Evolutionary conservation across 2,888 invertebrate genomes (phyloP).

Genomic region (Pyrrhia umbra): DNA sequence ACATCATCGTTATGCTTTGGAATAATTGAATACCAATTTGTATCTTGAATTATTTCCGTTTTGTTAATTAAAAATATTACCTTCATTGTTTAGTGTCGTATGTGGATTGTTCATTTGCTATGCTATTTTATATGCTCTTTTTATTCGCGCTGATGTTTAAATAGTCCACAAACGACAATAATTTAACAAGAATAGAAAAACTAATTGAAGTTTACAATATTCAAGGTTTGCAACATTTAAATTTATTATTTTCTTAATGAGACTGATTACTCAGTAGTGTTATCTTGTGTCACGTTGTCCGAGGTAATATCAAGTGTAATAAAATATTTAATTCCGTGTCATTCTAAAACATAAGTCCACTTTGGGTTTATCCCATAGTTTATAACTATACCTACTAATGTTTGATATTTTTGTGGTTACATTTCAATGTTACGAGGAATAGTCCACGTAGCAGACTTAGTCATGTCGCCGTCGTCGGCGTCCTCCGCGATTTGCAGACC

Average conservation of each 20-base stretch:
- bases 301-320: slow-evolving; percentile 8
- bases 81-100: slow-evolving; percentile 16
- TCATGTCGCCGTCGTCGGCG: slow-evolving; percentile 77
- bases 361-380: slow-evolving; percentile 38
- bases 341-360: slow-evolving; percentile 10
- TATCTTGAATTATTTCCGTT: slow-evolving; percentile 20
- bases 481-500: slow-evolving; percentile 69
- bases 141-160: slow-evolving; percentile 16
- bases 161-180: slow-evolving; percentile 4
- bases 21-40: slow-evolving; percentile 23
- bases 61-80: slow-evolving; percentile 21
- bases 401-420: slow-evolving; percentile 61
- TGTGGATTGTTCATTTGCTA: slow-evolving; percentile 8
- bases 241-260: slow-evolving; percentile 28
- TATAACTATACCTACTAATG: slow-evolving; percentile 34
- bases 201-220: slow-evolving; percentile 16
- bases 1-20: slow-evolving; percentile 3
- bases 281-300: slow-evolving; percentile 27
- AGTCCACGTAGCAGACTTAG: slow-evolving; percentile 71
- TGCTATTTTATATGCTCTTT: slow-evolving; percentile 31
- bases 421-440: slow-evolving; percentile 66
- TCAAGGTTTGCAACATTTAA: slow-evolving; percentile 37
- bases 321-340: slow-evolving; percentile 2
- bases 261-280: slow-evolving; percentile 12
- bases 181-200: slow-evolving; percentile 10